Evolutionary conservation across 2,113 vertebrate species (phyloP).

Genomic region (Pteronura brasiliensis): DNA sequence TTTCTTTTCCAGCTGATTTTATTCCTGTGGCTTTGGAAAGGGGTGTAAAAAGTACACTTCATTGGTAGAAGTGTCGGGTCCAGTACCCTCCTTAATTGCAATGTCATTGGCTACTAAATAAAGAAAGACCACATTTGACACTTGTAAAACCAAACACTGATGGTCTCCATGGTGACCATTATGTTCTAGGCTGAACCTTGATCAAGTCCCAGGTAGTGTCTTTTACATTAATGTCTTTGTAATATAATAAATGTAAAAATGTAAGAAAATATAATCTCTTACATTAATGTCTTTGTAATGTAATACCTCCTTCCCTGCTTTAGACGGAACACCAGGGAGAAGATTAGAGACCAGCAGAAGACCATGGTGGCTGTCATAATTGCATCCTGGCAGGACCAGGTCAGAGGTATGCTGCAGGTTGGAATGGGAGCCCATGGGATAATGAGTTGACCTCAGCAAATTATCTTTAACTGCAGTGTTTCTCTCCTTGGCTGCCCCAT

Average conservation of each 20-base stretch:
- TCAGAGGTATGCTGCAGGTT: neutral
- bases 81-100: neutral
- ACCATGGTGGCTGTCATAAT: neutral
- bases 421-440: neutral
- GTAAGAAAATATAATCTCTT: neutral
- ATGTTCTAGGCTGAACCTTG: neutral
- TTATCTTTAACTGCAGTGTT: neutral
- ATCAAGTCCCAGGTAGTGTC: neutral
- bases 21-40: neutral
- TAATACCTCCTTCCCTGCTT: neutral
- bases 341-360: neutral
- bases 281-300: neutral
- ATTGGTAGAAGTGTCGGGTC: neutral
- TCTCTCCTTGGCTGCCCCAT: neutral
- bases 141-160: neutral
- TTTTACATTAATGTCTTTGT: neutral
- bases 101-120: neutral
- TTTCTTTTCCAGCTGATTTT: slow-evolving; percentile 6
- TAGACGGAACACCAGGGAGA: neutral
- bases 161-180: neutral
- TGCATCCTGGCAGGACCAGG: neutral
- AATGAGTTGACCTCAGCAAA: neutral
- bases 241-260: neutral
- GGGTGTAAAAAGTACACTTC: neutral
- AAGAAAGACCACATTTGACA: neutral